These are phyloP conservation scores for Aphelenchoides fujianensis DNA, from an alignment of 1,140 invertebrate genomes.

Conservation along the genomic window DNA sequence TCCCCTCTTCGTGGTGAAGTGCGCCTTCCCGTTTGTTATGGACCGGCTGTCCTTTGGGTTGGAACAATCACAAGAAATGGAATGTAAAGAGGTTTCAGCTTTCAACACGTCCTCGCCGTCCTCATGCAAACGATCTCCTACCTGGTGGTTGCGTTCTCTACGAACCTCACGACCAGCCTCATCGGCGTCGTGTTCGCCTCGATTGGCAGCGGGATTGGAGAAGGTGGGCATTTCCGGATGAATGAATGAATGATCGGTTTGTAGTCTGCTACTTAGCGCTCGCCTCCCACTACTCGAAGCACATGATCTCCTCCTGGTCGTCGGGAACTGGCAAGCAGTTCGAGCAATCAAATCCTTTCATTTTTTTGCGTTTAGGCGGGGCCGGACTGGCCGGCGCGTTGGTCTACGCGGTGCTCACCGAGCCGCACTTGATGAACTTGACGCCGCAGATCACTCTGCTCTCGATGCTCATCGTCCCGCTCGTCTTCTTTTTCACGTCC, in stretches of 20 bases:
- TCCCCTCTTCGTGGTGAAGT: neutral
- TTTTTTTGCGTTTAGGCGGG: conserved; percentile 2
- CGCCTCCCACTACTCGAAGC: conserved; percentile 36
- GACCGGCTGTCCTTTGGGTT: neutral
- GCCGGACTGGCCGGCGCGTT: conserved; percentile 30
- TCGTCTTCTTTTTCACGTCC: conserved; percentile 30
- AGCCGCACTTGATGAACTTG: conserved; percentile 37
- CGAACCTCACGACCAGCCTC: conserved; percentile 27
- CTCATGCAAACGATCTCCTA: conserved; percentile 30
- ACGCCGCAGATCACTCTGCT: conserved; percentile 42
- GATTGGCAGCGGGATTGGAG: conserved; percentile 36
- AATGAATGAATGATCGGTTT: too few species aligned
- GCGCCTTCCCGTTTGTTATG: conserved; percentile 1
- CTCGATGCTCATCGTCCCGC: conserved; percentile 43
- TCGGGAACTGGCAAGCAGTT: conserved; percentile 39
- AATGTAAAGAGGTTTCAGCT: conserved; percentile 11
- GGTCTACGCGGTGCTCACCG: conserved; percentile 43
- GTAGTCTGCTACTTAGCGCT: conserved; percentile 38
- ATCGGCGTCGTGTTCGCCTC: conserved; percentile 45
- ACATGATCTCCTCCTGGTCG: conserved; percentile 46
- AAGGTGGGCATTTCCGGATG: too few species aligned
- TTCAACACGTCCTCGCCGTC: conserved; percentile 44
- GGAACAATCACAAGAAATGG: neutral
- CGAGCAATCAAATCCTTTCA: neutral
- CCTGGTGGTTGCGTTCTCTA: conserved; percentile 41